These are phyloP conservation scores for Drosophila neotestacea DNA, from an alignment of 2,888 invertebrate genomes.

Conservation along the genomic window DNA sequence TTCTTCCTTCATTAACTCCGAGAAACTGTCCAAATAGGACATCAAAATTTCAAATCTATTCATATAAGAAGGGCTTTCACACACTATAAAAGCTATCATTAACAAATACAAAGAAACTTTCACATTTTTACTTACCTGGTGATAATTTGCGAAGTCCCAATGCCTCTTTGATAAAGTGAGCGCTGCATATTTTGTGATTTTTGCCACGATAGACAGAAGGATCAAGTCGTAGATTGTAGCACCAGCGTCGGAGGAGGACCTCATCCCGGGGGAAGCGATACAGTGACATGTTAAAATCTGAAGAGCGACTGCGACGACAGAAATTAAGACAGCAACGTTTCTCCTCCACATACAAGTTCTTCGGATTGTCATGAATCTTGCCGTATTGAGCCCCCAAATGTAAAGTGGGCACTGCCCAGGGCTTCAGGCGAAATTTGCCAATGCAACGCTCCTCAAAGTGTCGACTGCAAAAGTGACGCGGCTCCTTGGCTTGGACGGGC, in stretches of 20 bases:
- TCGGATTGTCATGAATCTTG: conserved; percentile 82
- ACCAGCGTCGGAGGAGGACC: conserved; percentile 78
- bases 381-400: conserved; percentile 82
- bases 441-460: conserved; percentile 83
- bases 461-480: conserved; percentile 81
- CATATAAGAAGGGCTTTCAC: no score
- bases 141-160: conserved; percentile 79
- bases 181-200: conserved; percentile 83
- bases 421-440: conserved; percentile 81
- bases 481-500: conserved; percentile 81
- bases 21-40: no score
- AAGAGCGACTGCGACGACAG: conserved; percentile 81
- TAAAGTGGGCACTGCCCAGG: conserved; percentile 82
- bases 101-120: no score
- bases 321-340: conserved; percentile 82
- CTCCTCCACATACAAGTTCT: conserved; percentile 79
- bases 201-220: conserved; percentile 81
- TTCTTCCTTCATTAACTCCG: no score
- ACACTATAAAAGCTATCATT: no score
- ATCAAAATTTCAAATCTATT: no score
- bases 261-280: conserved; percentile 82
- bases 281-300: conserved; percentile 81
- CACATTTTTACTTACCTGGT: conserved; percentile 60
- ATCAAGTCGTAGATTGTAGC: conserved; percentile 81
- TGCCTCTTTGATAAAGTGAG: conserved; percentile 83